Conservation (phyloP, 2,113 vertebrate species). For the Pseudolaguvia tuberculata region DNA sequence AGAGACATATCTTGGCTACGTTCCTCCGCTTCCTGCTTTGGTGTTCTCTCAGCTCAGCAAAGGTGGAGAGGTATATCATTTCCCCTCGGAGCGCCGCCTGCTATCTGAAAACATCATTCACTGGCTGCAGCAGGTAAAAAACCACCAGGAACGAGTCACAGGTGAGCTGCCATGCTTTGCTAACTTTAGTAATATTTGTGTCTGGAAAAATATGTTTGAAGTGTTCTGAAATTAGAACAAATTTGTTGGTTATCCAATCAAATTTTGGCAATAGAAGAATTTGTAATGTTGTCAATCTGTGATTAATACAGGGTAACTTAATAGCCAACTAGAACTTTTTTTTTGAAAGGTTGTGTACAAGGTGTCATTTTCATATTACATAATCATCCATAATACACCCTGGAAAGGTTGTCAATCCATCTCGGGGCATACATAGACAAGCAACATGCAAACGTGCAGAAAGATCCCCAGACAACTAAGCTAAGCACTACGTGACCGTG, state of each 20-base stretch:
- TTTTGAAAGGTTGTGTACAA: neutral
- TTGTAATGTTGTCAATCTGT: neutral
- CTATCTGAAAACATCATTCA: constrained; percentile 65
- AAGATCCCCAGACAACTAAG: too few species aligned
- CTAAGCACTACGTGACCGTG: too few species aligned
- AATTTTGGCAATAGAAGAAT: too few species aligned
- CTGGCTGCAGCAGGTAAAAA: constrained; percentile 77
- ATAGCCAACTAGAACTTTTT: too few species aligned
- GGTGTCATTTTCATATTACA: too few species aligned
- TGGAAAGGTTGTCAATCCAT: too few species aligned
- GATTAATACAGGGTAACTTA: neutral
- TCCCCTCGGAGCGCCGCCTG: constrained; percentile 71
- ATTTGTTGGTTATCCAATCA: too few species aligned
- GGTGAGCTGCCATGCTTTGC: constrained; percentile 57
- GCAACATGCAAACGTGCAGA: too few species aligned
- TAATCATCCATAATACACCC: too few species aligned
- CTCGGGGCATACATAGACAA: too few species aligned
- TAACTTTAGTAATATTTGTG: neutral
- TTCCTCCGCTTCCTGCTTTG: constrained; percentile 76
- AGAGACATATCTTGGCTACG: constrained; percentile 68
- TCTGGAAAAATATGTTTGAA: neutral
- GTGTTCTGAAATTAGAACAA: neutral
- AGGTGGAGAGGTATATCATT: constrained; percentile 74
- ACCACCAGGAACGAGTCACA: constrained; percentile 65
- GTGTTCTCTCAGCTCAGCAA: constrained; percentile 74